phyloP scores from a whole-genome alignment of 1,140 invertebrate genomes.

The Neocloeon triangulifer region DNA sequence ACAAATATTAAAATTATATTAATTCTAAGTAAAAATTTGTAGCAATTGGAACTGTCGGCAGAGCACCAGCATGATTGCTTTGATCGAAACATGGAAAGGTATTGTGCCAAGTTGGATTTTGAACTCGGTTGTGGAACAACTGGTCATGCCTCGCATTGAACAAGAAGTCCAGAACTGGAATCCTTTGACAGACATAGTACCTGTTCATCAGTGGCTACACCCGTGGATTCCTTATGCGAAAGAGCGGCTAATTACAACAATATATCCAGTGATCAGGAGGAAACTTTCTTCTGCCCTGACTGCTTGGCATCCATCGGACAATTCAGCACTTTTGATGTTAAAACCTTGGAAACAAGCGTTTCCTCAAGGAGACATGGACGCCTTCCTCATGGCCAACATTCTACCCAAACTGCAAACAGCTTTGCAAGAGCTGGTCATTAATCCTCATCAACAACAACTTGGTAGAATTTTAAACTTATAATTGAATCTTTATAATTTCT shows the following conservation, averaged over 20 bases:
- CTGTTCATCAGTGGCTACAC: constrained; percentile 90
- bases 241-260: constrained; percentile 40
- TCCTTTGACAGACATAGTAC: constrained; percentile 76
- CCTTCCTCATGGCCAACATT: constrained; percentile 73
- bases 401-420: constrained; percentile 67
- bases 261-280: constrained; percentile 82
- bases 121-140: constrained; percentile 57
- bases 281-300: constrained; percentile 71
- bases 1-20: background rate
- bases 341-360: constrained; percentile 81
- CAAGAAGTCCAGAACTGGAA: constrained; percentile 79
- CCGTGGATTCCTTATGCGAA: constrained; percentile 62
- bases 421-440: constrained; percentile 54
- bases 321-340: constrained; percentile 77
- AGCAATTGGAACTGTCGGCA: constrained; percentile 50
- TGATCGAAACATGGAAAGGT: constrained; percentile 61
- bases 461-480: constrained; percentile 19
- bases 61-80: constrained; percentile 42
- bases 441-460: constrained; percentile 59
- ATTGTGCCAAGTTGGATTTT: constrained; percentile 64
- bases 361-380: constrained; percentile 52
- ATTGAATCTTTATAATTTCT: background rate
- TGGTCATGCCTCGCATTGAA: constrained; percentile 56
- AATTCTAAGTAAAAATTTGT: constrained; percentile 12
- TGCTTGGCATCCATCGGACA: constrained; percentile 82